Base-by-base conservation (phyloP, 2,113 vertebrate species). In the Zapornia atra region DNA sequence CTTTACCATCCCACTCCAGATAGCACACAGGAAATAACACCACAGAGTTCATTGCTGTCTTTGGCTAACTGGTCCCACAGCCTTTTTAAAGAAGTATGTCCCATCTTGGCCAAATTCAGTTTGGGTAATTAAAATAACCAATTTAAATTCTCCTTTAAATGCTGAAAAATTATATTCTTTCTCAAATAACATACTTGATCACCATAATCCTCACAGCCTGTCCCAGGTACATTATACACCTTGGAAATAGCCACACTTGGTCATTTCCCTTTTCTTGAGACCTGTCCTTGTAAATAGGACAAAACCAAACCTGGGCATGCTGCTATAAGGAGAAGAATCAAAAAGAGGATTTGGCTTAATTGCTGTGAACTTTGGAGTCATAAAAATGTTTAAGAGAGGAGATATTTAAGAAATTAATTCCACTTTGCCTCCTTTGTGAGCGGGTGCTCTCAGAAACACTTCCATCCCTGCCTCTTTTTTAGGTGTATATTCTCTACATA, bases 141-240 rank as follows among this genome's bases (percentile, higher is more conserved):
- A 25, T 56, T 51, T 13, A 59, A 91, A 77, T 51, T 28, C 12
- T 31, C 44, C 63, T 78, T 80, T 28, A 29, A 46, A 18, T 46
- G 44, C 12, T 72, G 73, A 38, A 38, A 38, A 11, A 8, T 1
- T 0, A 16, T 10, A 12, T 53, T 46, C 7, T 20, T 53, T 56
- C 24, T n/a, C 36, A 53, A 48, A 11, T 13, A 26, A 42, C 6
- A 24, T 2, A 38, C 3, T 51, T 17, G 3, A n/a, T 6, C 29
- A n/a, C 18, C 24, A 15, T 14, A 29, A 57, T 22, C 25, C 26
- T 57, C 60, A 61, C 1, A 1, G 46, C 15, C 44, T 46, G 38
- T 26, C 26, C 14, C 20, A 20, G 33, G 22, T 25, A n/a, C 0
- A 0, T 51, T 31, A 19, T 1, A 9, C 19, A 34, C 54, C n/a